Evolutionary conservation across 2,888 invertebrate species (phyloP).

Genomic region (Cheilosia urbana): DNA sequence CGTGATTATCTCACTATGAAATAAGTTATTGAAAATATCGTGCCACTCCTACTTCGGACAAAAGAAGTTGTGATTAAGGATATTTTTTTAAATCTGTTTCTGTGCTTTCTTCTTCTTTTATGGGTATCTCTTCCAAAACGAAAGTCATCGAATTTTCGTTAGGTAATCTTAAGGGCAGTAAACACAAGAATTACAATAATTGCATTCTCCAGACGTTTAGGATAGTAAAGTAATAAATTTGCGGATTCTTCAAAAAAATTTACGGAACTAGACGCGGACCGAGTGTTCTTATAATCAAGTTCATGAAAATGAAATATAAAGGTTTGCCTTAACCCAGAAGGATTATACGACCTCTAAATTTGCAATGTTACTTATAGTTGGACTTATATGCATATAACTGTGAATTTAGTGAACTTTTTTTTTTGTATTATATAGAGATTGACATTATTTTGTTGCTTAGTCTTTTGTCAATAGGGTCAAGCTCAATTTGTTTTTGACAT

Average conservation of each 20-base stretch:
- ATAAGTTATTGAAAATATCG: conserved; percentile 62
- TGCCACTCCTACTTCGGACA: conserved; percentile 38
- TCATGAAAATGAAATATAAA: too few relatives aligned
- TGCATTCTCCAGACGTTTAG: conserved; percentile 23
- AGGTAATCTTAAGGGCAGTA: conserved; percentile 21
- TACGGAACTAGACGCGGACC: conserved; percentile 4
- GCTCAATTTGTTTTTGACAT: too few relatives aligned
- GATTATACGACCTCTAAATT: too few relatives aligned
- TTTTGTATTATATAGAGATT: too few relatives aligned
- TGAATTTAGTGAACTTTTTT: too few relatives aligned
- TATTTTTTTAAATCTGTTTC: background rate
- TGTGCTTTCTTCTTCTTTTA: conserved; percentile 19
- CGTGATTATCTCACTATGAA: conserved; percentile 17
- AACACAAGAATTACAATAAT: conserved; percentile 45
- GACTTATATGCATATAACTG: too few relatives aligned
- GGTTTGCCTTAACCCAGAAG: too few relatives aligned
- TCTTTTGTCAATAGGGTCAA: too few relatives aligned
- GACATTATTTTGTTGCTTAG: too few relatives aligned
- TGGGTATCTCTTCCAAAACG: conserved; percentile 35
- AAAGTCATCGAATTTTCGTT: conserved; percentile 40
- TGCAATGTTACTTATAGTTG: too few relatives aligned
- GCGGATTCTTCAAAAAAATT: conserved; percentile 63
- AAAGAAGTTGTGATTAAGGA: conserved; percentile 58
- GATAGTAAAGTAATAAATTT: conserved; percentile 70
- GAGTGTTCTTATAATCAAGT: too few relatives aligned